phyloP scores from a whole-genome alignment of 2,797 vertebrate species.

The Chrosomus eos region DNA sequence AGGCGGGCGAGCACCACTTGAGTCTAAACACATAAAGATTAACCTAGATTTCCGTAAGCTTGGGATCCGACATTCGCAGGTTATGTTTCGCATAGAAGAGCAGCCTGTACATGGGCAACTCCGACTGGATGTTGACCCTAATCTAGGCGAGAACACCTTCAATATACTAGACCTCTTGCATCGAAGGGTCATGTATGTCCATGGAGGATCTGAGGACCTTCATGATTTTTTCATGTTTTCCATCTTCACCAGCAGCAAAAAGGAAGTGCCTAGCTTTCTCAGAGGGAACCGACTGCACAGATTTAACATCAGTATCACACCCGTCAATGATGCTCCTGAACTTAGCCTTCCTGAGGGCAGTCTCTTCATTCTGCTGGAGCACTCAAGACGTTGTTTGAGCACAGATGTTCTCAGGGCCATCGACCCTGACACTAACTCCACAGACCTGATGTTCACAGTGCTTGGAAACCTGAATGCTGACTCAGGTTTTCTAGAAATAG shows the following conservation, averaged over 20 bases:
- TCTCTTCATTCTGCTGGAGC: slow-evolving; percentile 82
- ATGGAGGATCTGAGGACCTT: slow-evolving; percentile 85
- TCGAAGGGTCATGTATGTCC: slow-evolving; percentile 84
- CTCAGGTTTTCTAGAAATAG: slow-evolving; percentile 84
- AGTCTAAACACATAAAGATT: slow-evolving; percentile 84
- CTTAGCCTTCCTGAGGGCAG: slow-evolving; percentile 84
- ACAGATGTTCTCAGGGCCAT: slow-evolving; percentile 76
- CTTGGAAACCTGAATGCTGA: slow-evolving; percentile 82
- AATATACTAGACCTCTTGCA: slow-evolving; percentile 85
- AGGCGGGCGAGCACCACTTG: slow-evolving; percentile 79
- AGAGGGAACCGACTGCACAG: slow-evolving; percentile 74
- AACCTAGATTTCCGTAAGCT: slow-evolving; percentile 82
- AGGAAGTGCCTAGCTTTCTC: slow-evolving; percentile 73
- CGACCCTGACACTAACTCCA: slow-evolving; percentile 83
- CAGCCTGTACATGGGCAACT: slow-evolving; percentile 83
- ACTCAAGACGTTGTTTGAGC: slow-evolving; percentile 81
- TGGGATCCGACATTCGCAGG: slow-evolving; percentile 81
- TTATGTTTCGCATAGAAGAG: slow-evolving; percentile 83
- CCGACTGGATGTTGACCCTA: slow-evolving; percentile 72
- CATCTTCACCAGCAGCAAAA: slow-evolving; percentile 78
- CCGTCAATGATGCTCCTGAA: slow-evolving; percentile 86
- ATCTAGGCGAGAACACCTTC: slow-evolving; percentile 76
- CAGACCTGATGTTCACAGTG: slow-evolving; percentile 79
- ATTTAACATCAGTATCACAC: slow-evolving; percentile 82
- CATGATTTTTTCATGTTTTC: slow-evolving; percentile 86